Evolutionary conservation across 2,888 invertebrate species (phyloP).

Genomic region (Tetheella fluctuosa): DNA sequence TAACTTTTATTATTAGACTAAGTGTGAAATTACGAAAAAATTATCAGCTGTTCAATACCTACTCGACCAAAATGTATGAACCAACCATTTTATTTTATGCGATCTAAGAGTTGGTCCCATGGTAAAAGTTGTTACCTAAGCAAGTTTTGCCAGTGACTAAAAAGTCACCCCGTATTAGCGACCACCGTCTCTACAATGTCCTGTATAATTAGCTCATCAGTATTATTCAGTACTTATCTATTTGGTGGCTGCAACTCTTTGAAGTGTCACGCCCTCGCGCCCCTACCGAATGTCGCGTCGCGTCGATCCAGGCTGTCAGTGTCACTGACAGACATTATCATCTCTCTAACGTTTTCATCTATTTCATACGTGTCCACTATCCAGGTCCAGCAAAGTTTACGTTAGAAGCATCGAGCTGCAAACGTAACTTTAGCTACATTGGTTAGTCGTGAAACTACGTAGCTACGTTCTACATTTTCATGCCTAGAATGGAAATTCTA

Average conservation of each 20-base stretch:
- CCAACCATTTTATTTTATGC: no score
- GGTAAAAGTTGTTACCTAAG: no score
- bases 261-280: background rate
- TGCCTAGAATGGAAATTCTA: constrained; percentile 1
- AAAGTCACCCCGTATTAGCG: no score
- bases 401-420: background rate
- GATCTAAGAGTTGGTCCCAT: no score
- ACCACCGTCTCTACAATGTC: background rate
- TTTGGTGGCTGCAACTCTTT: background rate
- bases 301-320: background rate
- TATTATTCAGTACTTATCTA: background rate
- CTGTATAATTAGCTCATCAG: constrained; percentile 4
- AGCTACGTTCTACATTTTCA: no score
- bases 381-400: no score
- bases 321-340: background rate
- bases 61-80: no score
- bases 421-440: no score
- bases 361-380: background rate
- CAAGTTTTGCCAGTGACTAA: no score
- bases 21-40: no score
- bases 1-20: no score
- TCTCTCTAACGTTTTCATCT: background rate
- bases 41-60: no score
- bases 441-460: background rate
- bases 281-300: background rate